These are phyloP conservation scores for Melanotaenia parkinsoni DNA, from an alignment of 2,797 vertebrate genomes.

Conservation along the genomic window DNA sequence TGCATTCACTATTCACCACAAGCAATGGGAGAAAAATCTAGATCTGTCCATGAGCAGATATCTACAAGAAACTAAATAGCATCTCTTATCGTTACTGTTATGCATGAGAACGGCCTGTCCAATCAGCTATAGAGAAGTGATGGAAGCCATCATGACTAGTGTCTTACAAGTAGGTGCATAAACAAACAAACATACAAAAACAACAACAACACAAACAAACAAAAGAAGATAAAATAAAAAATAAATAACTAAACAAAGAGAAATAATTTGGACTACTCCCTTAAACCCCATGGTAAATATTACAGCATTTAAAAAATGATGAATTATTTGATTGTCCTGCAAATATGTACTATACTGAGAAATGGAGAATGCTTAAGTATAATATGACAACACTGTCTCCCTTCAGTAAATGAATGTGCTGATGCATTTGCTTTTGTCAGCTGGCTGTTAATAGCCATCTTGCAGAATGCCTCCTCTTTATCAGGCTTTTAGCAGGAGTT, in stretches of 20 bases:
- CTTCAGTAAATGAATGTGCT: constrained; percentile 62
- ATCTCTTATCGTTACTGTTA: neutral
- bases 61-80: neutral
- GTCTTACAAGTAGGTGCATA: neutral
- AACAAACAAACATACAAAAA: neutral
- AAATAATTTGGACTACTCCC: neutral
- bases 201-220: too few species aligned
- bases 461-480: constrained; percentile 74
- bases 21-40: neutral
- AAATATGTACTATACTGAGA: constrained; percentile 16
- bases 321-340: constrained; percentile 10
- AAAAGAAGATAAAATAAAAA: neutral
- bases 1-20: neutral
- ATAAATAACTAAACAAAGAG: neutral
- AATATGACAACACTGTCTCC: constrained; percentile 56
- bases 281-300: constrained; percentile 2
- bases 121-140: neutral
- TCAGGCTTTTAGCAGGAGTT: constrained; percentile 78
- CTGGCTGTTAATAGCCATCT: constrained; percentile 68
- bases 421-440: constrained; percentile 70
- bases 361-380: constrained; percentile 25
- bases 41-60: neutral
- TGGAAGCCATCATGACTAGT: neutral
- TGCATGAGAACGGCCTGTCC: neutral
- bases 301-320: constrained; percentile 22